These are phyloP conservation scores for Parelbella ahira DNA, from an alignment of 2,888 invertebrate species.

Conservation along the genomic window DNA sequence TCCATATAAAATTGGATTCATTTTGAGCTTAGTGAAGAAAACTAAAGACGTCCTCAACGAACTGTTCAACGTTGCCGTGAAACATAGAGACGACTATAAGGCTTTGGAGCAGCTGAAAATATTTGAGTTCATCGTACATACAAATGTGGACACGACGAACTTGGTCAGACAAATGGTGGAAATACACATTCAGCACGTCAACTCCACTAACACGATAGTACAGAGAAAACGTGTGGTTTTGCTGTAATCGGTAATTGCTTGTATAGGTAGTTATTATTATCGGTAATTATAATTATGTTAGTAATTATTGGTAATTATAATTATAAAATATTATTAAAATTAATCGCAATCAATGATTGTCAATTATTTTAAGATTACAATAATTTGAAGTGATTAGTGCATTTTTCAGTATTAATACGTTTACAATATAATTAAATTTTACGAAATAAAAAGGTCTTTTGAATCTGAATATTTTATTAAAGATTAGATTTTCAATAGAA, in stretches of 20 bases:
- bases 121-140: conserved; percentile 63
- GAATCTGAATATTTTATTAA: background rate
- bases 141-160: conserved; percentile 63
- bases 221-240: conserved; percentile 43
- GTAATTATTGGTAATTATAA: no score
- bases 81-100: conserved; percentile 60
- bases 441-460: no score
- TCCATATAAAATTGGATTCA: conserved; percentile 57
- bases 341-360: no score
- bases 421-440: no score
- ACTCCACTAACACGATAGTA: conserved; percentile 32
- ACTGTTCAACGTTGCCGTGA: conserved; percentile 62
- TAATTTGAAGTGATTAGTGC: no score
- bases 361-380: no score
- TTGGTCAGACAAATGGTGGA: conserved; percentile 58
- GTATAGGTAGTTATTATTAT: no score
- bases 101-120: conserved; percentile 63
- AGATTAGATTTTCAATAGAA: no score
- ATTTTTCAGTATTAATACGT: no score
- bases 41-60: conserved; percentile 57
- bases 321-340: no score
- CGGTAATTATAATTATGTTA: no score
- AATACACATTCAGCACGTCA: conserved; percentile 49
- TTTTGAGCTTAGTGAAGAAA: conserved; percentile 60
- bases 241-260: no score